Conservation (phyloP, 2,797 vertebrate genomes). For the Cynopterus sphinx region DNA sequence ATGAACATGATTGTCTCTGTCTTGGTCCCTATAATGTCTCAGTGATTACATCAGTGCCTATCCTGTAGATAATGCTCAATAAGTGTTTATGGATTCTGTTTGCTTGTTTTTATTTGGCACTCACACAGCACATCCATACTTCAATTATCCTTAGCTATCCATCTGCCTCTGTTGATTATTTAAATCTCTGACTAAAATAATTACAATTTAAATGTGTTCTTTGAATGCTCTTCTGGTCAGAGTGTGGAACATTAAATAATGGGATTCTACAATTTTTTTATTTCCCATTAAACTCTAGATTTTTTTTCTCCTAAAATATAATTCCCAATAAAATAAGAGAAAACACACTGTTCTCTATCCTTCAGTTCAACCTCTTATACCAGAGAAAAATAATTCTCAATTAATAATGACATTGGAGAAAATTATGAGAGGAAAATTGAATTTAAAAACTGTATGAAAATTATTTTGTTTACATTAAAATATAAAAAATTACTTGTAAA, state of each 20-base stretch:
- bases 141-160: background rate
- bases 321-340: background rate
- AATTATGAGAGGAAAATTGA: background rate
- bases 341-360: background rate
- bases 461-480: background rate
- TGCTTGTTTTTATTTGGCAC: background rate
- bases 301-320: background rate
- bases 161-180: background rate
- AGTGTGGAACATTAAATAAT: background rate
- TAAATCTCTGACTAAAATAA: conserved; percentile 14
- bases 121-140: background rate
- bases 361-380: background rate
- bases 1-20: background rate
- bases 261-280: background rate
- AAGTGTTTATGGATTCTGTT: background rate
- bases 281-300: background rate
- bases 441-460: background rate
- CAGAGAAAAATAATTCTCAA: background rate
- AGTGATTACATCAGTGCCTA: background rate
- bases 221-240: background rate
- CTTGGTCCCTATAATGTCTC: background rate
- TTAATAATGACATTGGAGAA: background rate
- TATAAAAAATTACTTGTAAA: conserved; percentile 10
- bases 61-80: background rate
- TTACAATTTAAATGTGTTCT: background rate